Evolutionary conservation across 1,140 invertebrate genomes (phyloP), one percentile per base, ranked within the genome.

Genomic region (Mamestra configurata): DNA sequence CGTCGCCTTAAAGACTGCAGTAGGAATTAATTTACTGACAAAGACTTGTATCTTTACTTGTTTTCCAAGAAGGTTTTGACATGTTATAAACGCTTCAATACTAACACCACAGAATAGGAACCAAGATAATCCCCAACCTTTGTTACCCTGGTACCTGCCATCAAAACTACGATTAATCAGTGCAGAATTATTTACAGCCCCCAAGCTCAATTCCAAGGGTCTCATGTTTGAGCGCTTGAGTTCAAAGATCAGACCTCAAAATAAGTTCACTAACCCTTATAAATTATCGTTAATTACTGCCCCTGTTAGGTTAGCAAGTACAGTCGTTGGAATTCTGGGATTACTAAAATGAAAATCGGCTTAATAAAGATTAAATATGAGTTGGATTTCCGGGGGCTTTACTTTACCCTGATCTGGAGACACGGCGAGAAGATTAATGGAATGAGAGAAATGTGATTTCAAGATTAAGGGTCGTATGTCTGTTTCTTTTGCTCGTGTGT

Each of bases 291-390:
- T 86, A 86, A 87, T 87, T 81, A 86, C 75, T 75, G 59, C 43
- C 64, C 53, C 70, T 76, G 79, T 79, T 24, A 79, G 79, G 70
- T 66, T 59, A 59, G 37, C 53, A 68, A 78, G 81, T 82, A 84
- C 84, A 81, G 82, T 83, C 80, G 79, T 77, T 79, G 81, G 79
- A 83, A 83, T 85, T 87, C 57, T 57, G 75, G 82, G 82, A 86
- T 89, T 88, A 88, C 82, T 79, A 73, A 88, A 88, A 89, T 88
- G 86, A 86, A 87, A 88, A 85, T 87, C 86, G 82, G 82, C 82
- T 89, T 86, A 87, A 82, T 84, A 64, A 83, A 84, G 83, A 85
- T 87, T 87, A 85, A 89, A 87, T 85, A 87, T 86, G 82, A 86
- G 85, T 86, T 83, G 82, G 70, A 79, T 59, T 72, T 59, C 78